A percentile compares a stretch with the other conserved stretches of the same genome.
phyloP scores from a whole-genome alignment of 2,113 vertebrate genomes.

The Sinocyclocheilus maitianheensis region DNA sequence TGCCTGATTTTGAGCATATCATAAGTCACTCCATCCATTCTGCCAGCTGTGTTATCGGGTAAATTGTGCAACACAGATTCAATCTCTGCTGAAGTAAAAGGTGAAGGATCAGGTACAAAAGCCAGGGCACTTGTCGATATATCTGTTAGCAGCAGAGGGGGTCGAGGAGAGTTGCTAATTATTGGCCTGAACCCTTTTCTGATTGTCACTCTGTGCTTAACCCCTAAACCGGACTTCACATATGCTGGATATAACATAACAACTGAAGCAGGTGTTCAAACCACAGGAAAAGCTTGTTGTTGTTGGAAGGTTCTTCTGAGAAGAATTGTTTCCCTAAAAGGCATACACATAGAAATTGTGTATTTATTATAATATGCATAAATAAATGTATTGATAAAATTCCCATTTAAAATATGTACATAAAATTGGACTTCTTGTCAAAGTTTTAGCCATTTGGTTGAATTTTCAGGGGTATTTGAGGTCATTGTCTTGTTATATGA shows the following conservation, averaged over 20 bases:
- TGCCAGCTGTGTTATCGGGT: conserved; percentile 1
- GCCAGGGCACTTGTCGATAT: conserved; percentile 13
- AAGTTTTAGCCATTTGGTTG: neutral
- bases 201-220: neutral
- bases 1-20: neutral
- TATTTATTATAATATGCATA: too few relatives aligned
- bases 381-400: too few relatives aligned
- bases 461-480: neutral
- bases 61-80: conserved; percentile 21
- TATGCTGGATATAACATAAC: neutral
- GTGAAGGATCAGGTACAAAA: conserved; percentile 13
- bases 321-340: neutral
- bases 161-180: conserved; percentile 8
- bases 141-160: neutral
- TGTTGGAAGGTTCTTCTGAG: neutral
- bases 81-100: conserved; percentile 22
- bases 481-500: conserved; percentile 17
- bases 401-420: too few relatives aligned
- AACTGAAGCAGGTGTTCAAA: neutral
- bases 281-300: neutral
- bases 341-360: too few relatives aligned
- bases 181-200: conserved; percentile 1
- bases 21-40: conserved; percentile 7
- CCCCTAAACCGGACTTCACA: neutral
- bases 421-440: neutral